phyloP scores from a whole-genome alignment of 2,888 invertebrate species.

The Sipha maydis region DNA sequence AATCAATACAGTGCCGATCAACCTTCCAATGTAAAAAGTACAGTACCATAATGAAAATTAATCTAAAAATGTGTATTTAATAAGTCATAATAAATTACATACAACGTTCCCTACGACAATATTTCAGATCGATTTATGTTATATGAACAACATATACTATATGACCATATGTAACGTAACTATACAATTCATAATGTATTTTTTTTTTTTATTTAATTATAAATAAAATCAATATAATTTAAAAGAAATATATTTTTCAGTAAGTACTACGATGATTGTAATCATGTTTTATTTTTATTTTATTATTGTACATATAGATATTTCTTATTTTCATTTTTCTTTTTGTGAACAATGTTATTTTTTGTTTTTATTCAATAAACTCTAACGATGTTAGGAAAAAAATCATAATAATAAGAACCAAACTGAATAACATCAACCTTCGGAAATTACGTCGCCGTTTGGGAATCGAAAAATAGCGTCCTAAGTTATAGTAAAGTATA shows the following conservation, averaged over 20 bases:
- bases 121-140: too few species aligned
- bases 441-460: background rate
- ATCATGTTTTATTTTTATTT: too few species aligned
- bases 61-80: background rate
- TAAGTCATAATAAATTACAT: background rate
- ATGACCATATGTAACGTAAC: too few species aligned
- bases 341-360: too few species aligned
- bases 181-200: too few species aligned
- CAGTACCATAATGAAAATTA: background rate
- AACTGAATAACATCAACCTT: constrained; percentile 8
- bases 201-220: too few species aligned
- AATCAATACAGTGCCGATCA: background rate
- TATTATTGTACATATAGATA: too few species aligned
- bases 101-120: background rate
- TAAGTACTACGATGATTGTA: too few species aligned
- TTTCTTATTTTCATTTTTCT: too few species aligned
- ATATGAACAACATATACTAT: too few species aligned
- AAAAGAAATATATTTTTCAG: too few species aligned
- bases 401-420: background rate
- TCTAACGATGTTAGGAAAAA: background rate
- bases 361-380: background rate
- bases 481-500: background rate
- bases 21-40: background rate
- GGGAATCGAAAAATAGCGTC: background rate
- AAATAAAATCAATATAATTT: too few species aligned